Percentiles rank a stretch among this genome's conserved stretches.
phyloP scores from a whole-genome alignment of 2,888 invertebrate genomes.

The Shargacucullia verbasci region DNA sequence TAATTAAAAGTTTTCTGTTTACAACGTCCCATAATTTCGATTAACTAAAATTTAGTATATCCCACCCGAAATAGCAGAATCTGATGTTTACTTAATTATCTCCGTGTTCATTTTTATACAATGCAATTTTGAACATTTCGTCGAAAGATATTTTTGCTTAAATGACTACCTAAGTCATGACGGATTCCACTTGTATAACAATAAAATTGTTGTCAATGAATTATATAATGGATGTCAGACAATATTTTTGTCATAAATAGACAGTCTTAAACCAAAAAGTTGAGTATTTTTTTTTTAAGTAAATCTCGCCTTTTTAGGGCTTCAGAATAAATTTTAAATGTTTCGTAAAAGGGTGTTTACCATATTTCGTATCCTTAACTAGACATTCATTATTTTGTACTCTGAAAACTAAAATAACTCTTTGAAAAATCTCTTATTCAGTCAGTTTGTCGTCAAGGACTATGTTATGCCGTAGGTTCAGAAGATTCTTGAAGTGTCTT shows the following conservation, averaged over 20 bases:
- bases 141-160: conserved; percentile 24
- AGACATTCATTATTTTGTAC: no score
- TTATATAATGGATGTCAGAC: not conserved
- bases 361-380: no score
- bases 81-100: conserved; percentile 1
- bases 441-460: no score
- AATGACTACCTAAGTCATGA: conserved; percentile 7
- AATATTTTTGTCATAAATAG: not conserved
- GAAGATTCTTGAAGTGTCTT: no score
- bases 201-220: conserved; percentile 1
- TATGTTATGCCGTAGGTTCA: no score
- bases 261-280: not conserved
- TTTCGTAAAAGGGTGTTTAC: no score
- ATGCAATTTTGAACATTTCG: conserved; percentile 23
- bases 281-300: no score
- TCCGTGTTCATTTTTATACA: conserved; percentile 14
- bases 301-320: no score
- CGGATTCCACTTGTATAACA: conserved; percentile 5
- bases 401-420: no score
- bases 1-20: not conserved
- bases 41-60: conserved; percentile 23
- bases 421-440: no score
- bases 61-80: conserved; percentile 26
- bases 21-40: conserved; percentile 18
- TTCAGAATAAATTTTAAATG: no score